These are phyloP conservation scores for Daubentonia madagascariensis DNA, from an alignment of 2,113 vertebrate species.

Conservation along the genomic window DNA sequence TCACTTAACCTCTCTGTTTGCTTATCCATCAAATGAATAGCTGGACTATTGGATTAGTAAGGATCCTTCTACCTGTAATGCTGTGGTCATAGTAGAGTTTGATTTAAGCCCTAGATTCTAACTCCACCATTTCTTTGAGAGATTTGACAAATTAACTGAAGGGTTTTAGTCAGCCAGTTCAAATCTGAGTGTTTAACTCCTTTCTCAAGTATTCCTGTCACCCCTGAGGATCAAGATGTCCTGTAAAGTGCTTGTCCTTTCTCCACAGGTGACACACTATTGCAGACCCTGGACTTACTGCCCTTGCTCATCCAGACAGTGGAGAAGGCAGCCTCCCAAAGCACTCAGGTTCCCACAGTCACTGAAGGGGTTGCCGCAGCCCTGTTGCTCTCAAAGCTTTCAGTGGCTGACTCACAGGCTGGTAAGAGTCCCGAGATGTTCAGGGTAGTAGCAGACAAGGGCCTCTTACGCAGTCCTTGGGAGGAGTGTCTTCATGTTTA, in stretches of 20 bases:
- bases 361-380: constrained; percentile 92
- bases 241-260: neutral
- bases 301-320: constrained; percentile 92
- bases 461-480: neutral
- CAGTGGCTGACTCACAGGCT: constrained; percentile 88
- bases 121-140: neutral
- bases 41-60: neutral
- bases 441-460: neutral
- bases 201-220: neutral
- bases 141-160: neutral
- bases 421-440: constrained; percentile 83
- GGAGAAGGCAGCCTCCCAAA: constrained; percentile 94
- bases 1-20: neutral
- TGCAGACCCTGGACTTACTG: constrained; percentile 89
- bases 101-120: neutral
- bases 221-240: neutral
- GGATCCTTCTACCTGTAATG: neutral
- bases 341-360: constrained; percentile 91
- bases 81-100: neutral
- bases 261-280: constrained; percentile 90
- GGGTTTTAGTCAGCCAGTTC: neutral
- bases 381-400: constrained; percentile 91
- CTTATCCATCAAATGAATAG: neutral
- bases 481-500: neutral
- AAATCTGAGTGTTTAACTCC: neutral